phyloP scores from a whole-genome alignment of 2,888 invertebrate genomes.

The Pseudococcus jackbeardsleyi region DNA sequence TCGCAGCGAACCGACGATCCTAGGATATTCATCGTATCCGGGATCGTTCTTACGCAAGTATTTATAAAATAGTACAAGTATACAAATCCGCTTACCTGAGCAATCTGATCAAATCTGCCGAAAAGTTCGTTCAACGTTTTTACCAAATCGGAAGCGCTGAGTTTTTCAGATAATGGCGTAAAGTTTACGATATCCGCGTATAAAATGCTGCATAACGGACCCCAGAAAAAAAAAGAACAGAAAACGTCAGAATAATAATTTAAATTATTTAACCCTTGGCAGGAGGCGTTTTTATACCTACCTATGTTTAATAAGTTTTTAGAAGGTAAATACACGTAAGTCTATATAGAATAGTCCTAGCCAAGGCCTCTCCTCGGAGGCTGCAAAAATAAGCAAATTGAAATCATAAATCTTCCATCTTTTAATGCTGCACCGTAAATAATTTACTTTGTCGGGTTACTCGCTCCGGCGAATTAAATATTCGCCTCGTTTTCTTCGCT shows the following conservation, averaged over 20 bases:
- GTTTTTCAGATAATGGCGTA: constrained; percentile 93
- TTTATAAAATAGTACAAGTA: not conserved
- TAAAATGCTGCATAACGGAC: constrained; percentile 78
- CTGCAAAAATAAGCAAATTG: constrained; percentile 32
- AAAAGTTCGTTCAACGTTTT: constrained; percentile 96
- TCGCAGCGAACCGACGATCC: too few relatives aligned
- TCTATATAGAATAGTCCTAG: not conserved
- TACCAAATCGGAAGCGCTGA: constrained; percentile 93
- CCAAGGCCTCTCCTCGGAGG: not conserved
- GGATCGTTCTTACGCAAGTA: not conserved
- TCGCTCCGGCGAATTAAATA: not conserved
- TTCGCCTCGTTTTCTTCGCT: not conserved
- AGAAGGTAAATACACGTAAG: not conserved
- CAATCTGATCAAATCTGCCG: constrained; percentile 96
- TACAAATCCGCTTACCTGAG: constrained; percentile 79
- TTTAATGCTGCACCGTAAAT: constrained; percentile 16
- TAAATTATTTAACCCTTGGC: constrained; percentile 3
- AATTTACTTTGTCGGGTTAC: constrained; percentile 12
- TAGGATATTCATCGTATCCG: too few relatives aligned
- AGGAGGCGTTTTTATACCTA: not conserved
- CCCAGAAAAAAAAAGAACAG: not conserved
- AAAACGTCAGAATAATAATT: not conserved
- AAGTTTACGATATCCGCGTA: constrained; percentile 99
- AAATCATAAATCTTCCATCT: constrained; percentile 32
- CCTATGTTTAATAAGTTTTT: too few relatives aligned